phyloP scores from a whole-genome alignment of 2,797 vertebrate species.

The Hylomyscus alleni region DNA sequence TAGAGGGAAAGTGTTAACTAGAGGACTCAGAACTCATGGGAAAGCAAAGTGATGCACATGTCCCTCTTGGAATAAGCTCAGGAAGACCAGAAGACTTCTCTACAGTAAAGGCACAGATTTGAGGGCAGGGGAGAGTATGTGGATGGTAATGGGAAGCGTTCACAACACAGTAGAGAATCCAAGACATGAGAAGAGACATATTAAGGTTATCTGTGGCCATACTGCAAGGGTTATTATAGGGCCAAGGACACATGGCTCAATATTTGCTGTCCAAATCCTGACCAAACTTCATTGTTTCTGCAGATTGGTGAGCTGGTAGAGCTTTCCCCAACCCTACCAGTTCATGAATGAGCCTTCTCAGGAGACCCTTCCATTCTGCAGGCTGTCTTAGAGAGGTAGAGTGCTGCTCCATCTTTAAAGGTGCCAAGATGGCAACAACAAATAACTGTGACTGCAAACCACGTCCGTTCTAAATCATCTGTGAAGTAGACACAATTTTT shows the following conservation, averaged over 20 bases:
- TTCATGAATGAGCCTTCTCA: neutral
- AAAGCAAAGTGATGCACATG: neutral
- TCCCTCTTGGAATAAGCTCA: neutral
- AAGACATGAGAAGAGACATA: neutral
- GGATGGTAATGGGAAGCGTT: neutral
- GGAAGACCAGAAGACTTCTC: neutral
- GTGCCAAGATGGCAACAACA: slow-evolving; percentile 26
- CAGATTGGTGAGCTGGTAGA: neutral
- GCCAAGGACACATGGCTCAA: no score
- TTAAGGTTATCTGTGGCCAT: neutral
- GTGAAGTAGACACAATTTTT: slow-evolving; percentile 80
- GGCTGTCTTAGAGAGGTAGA: neutral
- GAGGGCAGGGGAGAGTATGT: neutral
- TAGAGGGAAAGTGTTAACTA: rapidly evolving
- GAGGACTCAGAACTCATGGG: neutral
- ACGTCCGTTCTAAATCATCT: slow-evolving; percentile 55
- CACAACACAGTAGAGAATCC: neutral
- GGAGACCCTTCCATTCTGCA: neutral
- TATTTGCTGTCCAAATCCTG: neutral
- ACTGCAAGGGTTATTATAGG: neutral
- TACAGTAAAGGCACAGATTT: neutral
- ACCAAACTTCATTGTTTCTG: no score
- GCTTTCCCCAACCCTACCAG: neutral
- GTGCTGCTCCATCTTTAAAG: neutral
- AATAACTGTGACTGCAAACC: neutral